Evolutionary conservation across 1,140 invertebrate genomes (phyloP).

Genomic region (Bilobella aurantiaca): DNA sequence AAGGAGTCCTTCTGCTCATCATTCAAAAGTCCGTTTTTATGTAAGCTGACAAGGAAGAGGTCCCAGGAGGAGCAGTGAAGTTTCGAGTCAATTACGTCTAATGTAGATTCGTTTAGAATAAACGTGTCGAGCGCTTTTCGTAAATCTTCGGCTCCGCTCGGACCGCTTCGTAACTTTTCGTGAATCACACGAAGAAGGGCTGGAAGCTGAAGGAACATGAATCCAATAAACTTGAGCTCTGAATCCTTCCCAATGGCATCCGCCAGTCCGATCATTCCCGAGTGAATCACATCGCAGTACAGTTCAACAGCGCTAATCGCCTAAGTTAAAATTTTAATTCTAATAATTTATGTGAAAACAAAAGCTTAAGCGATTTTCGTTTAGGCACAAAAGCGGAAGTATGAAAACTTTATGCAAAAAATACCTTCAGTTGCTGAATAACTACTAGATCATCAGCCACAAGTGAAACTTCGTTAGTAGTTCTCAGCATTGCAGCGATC

Average conservation of each 20-base stretch:
- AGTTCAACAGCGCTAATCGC: constrained; percentile 45
- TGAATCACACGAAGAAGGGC: constrained; percentile 25
- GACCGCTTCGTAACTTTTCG: constrained; percentile 15
- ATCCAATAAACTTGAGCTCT: constrained; percentile 83
- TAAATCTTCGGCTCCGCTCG: constrained; percentile 16
- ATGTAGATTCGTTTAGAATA: constrained; percentile 63
- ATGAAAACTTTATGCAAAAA: constrained; percentile 3
- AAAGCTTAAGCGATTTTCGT: too few relatives aligned
- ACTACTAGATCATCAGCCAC: constrained; percentile 70
- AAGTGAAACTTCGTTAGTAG: constrained; percentile 51
- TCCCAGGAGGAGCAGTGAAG: constrained; percentile 77
- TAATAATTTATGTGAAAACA: too few relatives aligned
- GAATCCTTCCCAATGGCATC: constrained; percentile 62
- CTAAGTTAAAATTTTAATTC: too few relatives aligned
- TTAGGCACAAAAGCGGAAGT: background rate
- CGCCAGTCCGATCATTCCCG: constrained; percentile 75
- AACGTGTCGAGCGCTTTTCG: constrained; percentile 57
- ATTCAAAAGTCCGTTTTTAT: constrained; percentile 64
- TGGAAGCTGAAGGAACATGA: constrained; percentile 82
- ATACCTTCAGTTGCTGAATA: constrained; percentile 67
- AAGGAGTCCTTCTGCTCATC: constrained; percentile 65
- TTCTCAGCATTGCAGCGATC: constrained; percentile 25
- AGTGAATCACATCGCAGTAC: constrained; percentile 78
- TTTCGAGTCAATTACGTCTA: constrained; percentile 80
- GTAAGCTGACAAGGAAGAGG: constrained; percentile 67